Evolutionary conservation across 92 coral and sea anemone species (phyloP).

Genomic region (Paragorgia papillata): DNA sequence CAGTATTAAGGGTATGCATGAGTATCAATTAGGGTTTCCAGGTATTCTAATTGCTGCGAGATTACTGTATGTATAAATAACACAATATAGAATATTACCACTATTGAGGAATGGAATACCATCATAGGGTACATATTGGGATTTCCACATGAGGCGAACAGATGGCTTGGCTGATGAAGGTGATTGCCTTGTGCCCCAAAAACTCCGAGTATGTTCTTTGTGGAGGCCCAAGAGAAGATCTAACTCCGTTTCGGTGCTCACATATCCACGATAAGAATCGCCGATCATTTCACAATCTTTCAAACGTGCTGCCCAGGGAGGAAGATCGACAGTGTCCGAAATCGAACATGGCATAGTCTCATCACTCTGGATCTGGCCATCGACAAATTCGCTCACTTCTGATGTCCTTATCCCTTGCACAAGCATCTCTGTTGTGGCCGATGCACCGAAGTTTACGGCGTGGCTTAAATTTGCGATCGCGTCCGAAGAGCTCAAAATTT

Average conservation of each 20-base stretch:
- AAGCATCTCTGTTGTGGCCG: background rate
- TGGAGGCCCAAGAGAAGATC: constrained; percentile 86
- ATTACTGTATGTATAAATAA: too few species aligned
- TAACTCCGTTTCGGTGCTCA: constrained; percentile 83
- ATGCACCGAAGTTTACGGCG: background rate
- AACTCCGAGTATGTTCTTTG: constrained; percentile 90
- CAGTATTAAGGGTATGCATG: too few species aligned
- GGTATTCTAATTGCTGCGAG: too few species aligned
- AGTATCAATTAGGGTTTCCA: too few species aligned
- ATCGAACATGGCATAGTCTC: background rate
- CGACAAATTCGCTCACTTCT: background rate
- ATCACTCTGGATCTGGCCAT: background rate
- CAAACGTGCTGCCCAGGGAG: constrained; percentile 95
- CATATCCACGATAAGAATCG: constrained; percentile 97
- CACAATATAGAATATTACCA: constrained; percentile 77
- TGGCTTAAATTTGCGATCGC: background rate
- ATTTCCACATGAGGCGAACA: constrained; percentile 95
- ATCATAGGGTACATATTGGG: constrained; percentile 97
- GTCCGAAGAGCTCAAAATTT: background rate
- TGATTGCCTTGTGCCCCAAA: constrained; percentile 98
- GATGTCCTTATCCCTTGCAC: background rate
- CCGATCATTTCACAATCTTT: constrained; percentile 95
- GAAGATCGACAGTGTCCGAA: constrained; percentile 46
- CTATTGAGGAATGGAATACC: constrained; percentile 98
- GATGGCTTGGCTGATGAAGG: constrained; percentile 99